A percentile compares a stretch with the other conserved stretches of the same genome.
phyloP scores from a whole-genome alignment of 2,113 vertebrate genomes.

The Excalfactoria chinensis region DNA sequence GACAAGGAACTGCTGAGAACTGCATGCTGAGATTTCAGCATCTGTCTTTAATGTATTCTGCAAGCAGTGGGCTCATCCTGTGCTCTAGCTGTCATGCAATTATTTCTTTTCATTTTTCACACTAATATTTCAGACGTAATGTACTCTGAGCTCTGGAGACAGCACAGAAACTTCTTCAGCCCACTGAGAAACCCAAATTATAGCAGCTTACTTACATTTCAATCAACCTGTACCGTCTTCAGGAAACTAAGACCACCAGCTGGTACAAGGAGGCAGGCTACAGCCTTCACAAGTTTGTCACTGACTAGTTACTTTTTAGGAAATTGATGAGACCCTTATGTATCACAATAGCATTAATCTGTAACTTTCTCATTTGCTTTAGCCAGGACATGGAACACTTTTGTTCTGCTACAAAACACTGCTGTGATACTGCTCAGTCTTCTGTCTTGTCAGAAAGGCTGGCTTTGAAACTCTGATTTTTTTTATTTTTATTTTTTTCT shows the following conservation, averaged over 20 bases:
- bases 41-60: not conserved
- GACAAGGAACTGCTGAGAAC: not conserved
- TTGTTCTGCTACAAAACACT: not conserved
- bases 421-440: not conserved
- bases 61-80: not conserved
- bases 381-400: not conserved
- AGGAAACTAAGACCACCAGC: not conserved
- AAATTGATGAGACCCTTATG: not conserved
- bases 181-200: not conserved
- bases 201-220: not conserved
- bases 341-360: not conserved
- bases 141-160: not conserved
- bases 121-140: not conserved
- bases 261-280: not conserved
- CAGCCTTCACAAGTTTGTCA: not conserved
- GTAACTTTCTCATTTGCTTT: not conserved
- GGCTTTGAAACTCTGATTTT: not conserved
- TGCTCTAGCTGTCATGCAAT: not conserved
- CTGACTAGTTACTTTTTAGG: not conserved
- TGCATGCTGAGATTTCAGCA: not conserved
- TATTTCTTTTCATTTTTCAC: not conserved
- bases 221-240: not conserved
- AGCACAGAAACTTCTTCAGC: not conserved
- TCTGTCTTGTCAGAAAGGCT: not conserved
- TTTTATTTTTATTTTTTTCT: not conserved